A percentile compares a stretch with the other conserved stretches of the same genome.
Conservation (phyloP, 1,140 invertebrate genomes). For the Portunus trituberculatus region DNA sequence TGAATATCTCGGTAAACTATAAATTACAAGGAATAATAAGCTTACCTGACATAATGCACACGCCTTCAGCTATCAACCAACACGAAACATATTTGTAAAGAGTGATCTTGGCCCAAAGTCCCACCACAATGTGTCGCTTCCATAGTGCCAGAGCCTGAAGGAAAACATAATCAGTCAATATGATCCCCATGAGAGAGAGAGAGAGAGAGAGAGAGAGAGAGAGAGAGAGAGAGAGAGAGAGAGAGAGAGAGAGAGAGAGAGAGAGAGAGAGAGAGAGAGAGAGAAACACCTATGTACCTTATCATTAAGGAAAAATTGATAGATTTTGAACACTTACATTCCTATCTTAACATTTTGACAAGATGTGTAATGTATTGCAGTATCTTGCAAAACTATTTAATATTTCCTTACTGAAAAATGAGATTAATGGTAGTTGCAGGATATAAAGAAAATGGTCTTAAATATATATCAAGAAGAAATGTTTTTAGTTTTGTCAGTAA, state of each 20-base stretch:
- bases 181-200: background rate
- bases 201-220: background rate
- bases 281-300: background rate
- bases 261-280: background rate
- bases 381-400: too few species aligned
- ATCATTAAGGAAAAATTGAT: background rate
- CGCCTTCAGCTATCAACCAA: constrained; percentile 94
- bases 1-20: background rate
- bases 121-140: constrained; percentile 83
- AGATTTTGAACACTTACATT: background rate
- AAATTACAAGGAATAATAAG: background rate
- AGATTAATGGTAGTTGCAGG: background rate
- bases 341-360: too few species aligned
- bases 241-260: background rate
- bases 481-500: too few species aligned
- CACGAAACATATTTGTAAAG: constrained; percentile 95
- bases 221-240: background rate
- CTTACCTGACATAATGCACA: constrained; percentile 85
- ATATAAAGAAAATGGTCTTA: background rate
- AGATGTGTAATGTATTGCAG: too few species aligned
- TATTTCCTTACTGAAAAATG: background rate
- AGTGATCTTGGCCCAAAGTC: constrained; percentile 91
- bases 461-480: background rate
- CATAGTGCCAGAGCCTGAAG: constrained; percentile 84
- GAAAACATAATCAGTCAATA: background rate